A percentile compares a stretch with the other conserved stretches of the same genome.
These are phyloP conservation scores for Xenops minutus DNA, from an alignment of 2,797 vertebrate species.

Conservation along the genomic window DNA sequence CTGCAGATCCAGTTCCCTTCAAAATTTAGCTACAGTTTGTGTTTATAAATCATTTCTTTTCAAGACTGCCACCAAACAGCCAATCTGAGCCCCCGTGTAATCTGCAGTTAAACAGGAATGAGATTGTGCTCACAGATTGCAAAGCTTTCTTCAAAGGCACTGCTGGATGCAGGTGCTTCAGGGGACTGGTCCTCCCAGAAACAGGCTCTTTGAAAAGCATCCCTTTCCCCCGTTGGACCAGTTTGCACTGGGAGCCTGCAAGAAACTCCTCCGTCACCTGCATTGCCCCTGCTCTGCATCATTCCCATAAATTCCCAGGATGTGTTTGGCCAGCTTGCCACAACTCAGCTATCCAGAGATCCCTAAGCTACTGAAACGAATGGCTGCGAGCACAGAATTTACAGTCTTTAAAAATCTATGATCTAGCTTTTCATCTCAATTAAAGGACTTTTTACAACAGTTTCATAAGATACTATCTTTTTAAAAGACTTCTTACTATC, in stretches of 20 bases:
- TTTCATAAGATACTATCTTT: neutral
- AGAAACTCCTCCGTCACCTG: neutral
- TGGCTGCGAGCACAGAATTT: neutral
- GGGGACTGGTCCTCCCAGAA: conserved; percentile 14
- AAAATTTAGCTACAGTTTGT: conserved; percentile 68
- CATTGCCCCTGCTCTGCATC: neutral
- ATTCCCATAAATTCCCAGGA: neutral
- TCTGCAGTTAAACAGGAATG: neutral
- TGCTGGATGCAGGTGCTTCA: conserved; percentile 27
- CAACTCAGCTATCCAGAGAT: neutral
- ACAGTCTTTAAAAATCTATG: neutral
- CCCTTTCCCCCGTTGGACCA: conserved; percentile 22
- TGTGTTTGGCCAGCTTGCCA: neutral
- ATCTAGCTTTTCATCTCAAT: neutral
- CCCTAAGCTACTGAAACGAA: neutral
- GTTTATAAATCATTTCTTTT: conserved; percentile 58
- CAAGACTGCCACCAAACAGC: conserved; percentile 5
- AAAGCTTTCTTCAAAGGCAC: conserved; percentile 24
- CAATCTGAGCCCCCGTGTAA: neutral
- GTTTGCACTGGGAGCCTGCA: neutral
- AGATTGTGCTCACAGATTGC: neutral
- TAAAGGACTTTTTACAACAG: neutral
- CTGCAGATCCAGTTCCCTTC: conserved; percentile 48
- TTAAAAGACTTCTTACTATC: neutral
- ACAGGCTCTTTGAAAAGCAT: neutral